Evolutionary conservation across 2,797 vertebrate genomes (phyloP).

Genomic region (Pteronotus mesoamericanus): DNA sequence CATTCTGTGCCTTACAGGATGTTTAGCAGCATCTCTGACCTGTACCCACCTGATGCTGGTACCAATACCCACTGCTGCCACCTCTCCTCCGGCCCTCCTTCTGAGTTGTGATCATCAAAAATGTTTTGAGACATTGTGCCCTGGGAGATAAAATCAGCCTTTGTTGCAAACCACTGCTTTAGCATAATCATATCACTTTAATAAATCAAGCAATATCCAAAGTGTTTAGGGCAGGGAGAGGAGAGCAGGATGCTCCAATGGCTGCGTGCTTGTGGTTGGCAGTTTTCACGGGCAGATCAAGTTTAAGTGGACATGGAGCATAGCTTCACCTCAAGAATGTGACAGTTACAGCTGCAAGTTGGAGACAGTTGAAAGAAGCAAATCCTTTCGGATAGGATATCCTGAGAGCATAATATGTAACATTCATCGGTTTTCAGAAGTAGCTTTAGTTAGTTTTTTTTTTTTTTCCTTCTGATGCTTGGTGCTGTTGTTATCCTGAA

Average conservation of each 20-base stretch:
- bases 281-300: slow-evolving; percentile 56
- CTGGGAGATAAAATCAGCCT: not conserved
- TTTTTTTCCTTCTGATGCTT: slow-evolving; percentile 45
- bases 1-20: not conserved
- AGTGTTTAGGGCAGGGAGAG: not conserved
- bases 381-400: slow-evolving; percentile 72
- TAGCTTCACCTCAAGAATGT: slow-evolving; percentile 58
- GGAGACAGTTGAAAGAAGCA: slow-evolving; percentile 55
- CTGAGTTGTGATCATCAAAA: not conserved
- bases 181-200: slow-evolving; percentile 24
- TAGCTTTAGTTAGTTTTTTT: slow-evolving; percentile 62
- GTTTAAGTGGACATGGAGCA: slow-evolving; percentile 51
- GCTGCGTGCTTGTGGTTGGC: slow-evolving; percentile 45
- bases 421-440: slow-evolving; percentile 73
- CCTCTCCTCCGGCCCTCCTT: too few species aligned
- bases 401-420: slow-evolving; percentile 55
- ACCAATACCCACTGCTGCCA: not conserved
- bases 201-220: not conserved
- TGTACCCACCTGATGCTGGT: not conserved
- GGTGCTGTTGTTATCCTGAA: slow-evolving; percentile 71
- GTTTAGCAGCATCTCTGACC: not conserved
- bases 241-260: not conserved
- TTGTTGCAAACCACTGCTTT: not conserved
- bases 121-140: not conserved
- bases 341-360: slow-evolving; percentile 69